phyloP scores from a whole-genome alignment of 2,888 invertebrate species.

The Tenthredo mesomela region DNA sequence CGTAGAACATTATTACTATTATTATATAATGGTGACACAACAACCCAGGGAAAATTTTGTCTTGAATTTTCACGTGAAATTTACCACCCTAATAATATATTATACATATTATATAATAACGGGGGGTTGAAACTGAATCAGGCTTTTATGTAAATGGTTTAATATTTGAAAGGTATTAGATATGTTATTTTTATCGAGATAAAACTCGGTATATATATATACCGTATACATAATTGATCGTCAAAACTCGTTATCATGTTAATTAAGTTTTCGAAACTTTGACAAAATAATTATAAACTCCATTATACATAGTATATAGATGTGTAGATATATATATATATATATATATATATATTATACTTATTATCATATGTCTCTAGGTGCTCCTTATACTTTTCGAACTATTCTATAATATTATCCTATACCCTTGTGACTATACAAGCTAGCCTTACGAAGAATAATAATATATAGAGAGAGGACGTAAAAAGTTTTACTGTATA shows the following conservation, averaged over 20 bases:
- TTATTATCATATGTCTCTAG: neutral
- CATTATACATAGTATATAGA: neutral
- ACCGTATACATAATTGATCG: constrained; percentile 19
- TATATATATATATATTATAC: neutral
- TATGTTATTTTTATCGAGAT: neutral
- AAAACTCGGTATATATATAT: no score
- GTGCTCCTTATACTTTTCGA: neutral
- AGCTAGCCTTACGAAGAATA: neutral
- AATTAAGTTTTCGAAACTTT: neutral
- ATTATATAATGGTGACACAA: no score
- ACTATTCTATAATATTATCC: neutral
- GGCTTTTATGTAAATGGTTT: no score
- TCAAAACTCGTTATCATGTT: constrained; percentile 6
- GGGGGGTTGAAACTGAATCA: no score
- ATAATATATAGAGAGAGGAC: neutral
- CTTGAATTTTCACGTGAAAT: no score
- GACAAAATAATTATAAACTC: neutral
- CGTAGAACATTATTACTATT: no score
- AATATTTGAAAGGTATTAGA: neutral
- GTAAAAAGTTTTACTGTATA: neutral
- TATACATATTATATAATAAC: no score
- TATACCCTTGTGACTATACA: no score
- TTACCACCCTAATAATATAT: no score
- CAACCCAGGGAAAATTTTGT: no score
- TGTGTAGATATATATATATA: no score